Percentiles rank a stretch among this genome's conserved stretches.
Conservation (phyloP, 2,113 vertebrate genomes). For the Rhinogobius similis region DNA sequence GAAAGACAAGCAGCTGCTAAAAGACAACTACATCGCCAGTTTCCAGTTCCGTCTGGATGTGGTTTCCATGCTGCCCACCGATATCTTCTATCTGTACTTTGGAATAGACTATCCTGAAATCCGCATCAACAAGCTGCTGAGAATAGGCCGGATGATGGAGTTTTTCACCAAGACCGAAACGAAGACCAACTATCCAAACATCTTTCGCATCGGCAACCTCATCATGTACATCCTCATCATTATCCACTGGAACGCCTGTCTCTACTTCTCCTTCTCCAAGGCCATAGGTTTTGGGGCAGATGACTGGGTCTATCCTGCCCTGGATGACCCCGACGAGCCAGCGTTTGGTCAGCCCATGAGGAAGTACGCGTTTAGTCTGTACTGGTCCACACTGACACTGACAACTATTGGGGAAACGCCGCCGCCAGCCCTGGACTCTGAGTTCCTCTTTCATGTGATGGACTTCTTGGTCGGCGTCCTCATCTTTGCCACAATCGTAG, state of each 20-base stretch:
- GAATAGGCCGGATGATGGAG: conserved; percentile 92
- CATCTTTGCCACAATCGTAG: conserved; percentile 97
- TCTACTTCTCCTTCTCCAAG: conserved; percentile 95
- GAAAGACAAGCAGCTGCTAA: conserved; percentile 84
- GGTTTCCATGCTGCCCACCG: conserved; percentile 90
- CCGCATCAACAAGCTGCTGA: conserved; percentile 89
- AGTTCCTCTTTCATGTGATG: conserved; percentile 90
- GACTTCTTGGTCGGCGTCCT: conserved; percentile 96
- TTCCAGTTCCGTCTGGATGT: conserved; percentile 89
- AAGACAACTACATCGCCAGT: conserved; percentile 80
- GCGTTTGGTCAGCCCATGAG: conserved; percentile 86
- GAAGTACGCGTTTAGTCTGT: conserved; percentile 95
- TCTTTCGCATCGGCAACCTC: conserved; percentile 94
- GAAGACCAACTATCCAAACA: conserved; percentile 94
- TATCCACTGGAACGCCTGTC: conserved; percentile 98
- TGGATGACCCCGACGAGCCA: conserved; percentile 77
- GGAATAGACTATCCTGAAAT: conserved; percentile 95
- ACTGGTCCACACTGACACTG: conserved; percentile 96
- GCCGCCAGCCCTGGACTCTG: conserved; percentile 89
- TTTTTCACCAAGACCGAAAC: conserved; percentile 95
- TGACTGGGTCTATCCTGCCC: conserved; percentile 77
- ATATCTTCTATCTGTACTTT: conserved; percentile 84
- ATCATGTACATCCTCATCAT: conserved; percentile 99
- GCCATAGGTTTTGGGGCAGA: conserved; percentile 85
- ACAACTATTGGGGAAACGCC: conserved; percentile 97